Evolutionary conservation across 1,140 invertebrate species (phyloP).

Genomic region (Venturia canescens): DNA sequence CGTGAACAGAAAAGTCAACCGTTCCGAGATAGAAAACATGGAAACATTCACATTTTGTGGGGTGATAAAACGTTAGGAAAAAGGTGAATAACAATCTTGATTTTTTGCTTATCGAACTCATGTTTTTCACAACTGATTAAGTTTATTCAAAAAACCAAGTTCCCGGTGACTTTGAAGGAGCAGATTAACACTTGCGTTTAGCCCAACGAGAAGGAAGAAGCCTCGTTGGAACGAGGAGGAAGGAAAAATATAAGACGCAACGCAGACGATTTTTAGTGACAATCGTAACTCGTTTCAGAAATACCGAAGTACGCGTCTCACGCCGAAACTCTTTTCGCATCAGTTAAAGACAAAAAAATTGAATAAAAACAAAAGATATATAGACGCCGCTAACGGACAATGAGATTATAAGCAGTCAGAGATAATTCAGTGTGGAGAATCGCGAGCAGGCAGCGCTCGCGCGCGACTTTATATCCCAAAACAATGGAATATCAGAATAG

Average conservation of each 20-base stretch:
- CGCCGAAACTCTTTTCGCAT: not conserved
- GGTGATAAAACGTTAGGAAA: not conserved
- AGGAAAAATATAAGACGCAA: not conserved
- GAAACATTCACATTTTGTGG: too few relatives aligned
- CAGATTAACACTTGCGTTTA: too few relatives aligned
- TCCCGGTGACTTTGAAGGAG: too few relatives aligned
- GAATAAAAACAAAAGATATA: constrained; percentile 61
- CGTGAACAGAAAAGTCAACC: not conserved
- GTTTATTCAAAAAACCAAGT: too few relatives aligned
- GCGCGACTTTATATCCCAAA: constrained; percentile 46
- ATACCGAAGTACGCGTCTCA: not conserved
- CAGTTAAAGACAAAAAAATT: constrained; percentile 56
- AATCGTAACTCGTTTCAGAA: not conserved
- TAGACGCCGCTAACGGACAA: constrained; percentile 52
- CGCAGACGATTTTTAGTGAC: not conserved
- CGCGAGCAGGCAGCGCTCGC: constrained; percentile 57
- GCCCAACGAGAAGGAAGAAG: too few relatives aligned
- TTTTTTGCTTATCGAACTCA: too few relatives aligned
- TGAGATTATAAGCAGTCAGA: constrained; percentile 62
- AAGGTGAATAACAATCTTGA: not conserved
- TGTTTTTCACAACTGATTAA: too few relatives aligned
- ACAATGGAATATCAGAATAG: constrained; percentile 73
- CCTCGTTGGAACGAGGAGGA: not conserved
- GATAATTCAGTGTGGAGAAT: constrained; percentile 60
- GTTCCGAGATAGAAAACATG: not conserved